Evolutionary conservation across 2,797 vertebrate species (phyloP).

Genomic region (Miichthys miiuy): DNA sequence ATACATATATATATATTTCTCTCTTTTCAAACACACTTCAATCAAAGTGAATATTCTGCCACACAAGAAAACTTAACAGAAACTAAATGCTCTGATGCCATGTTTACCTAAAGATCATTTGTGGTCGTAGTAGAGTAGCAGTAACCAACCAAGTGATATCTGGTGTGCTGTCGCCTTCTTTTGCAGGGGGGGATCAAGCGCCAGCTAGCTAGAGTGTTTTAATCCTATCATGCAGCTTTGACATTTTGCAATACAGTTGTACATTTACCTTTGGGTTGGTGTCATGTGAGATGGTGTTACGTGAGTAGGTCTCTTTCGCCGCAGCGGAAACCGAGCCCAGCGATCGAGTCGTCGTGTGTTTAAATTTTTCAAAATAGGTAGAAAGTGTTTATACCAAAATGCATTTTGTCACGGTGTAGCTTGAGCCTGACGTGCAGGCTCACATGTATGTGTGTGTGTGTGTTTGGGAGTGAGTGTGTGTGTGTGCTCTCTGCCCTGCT

Average conservation of each 20-base stretch:
- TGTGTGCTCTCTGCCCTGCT: conserved; percentile 54
- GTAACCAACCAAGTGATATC: conserved; percentile 71
- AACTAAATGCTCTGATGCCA: conserved; percentile 77
- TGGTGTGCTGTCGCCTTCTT: conserved; percentile 46
- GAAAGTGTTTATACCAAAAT: conserved; percentile 78
- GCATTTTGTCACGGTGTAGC: conserved; percentile 74
- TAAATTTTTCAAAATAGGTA: conserved; percentile 54
- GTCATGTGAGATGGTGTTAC: conserved; percentile 68
- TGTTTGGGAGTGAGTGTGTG: conserved; percentile 48
- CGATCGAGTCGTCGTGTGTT: conserved; percentile 57
- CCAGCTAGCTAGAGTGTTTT: conserved; percentile 73
- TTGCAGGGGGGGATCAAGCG: conserved; percentile 16
- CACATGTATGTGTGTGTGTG: conserved; percentile 41
- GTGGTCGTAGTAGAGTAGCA: conserved; percentile 83
- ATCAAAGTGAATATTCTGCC: conserved; percentile 77
- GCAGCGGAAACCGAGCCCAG: conserved; percentile 40
- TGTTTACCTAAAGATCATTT: conserved; percentile 83
- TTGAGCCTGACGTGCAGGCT: conserved; percentile 68
- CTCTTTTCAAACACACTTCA: conserved; percentile 67
- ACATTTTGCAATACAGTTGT: conserved; percentile 82
- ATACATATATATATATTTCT: conserved; percentile 57
- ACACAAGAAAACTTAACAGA: conserved; percentile 70
- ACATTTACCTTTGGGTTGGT: conserved; percentile 72
- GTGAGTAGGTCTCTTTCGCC: conserved; percentile 64
- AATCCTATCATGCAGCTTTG: conserved; percentile 79